phyloP scores from a whole-genome alignment of 2,888 invertebrate species.

The Heliconius ethilla region DNA sequence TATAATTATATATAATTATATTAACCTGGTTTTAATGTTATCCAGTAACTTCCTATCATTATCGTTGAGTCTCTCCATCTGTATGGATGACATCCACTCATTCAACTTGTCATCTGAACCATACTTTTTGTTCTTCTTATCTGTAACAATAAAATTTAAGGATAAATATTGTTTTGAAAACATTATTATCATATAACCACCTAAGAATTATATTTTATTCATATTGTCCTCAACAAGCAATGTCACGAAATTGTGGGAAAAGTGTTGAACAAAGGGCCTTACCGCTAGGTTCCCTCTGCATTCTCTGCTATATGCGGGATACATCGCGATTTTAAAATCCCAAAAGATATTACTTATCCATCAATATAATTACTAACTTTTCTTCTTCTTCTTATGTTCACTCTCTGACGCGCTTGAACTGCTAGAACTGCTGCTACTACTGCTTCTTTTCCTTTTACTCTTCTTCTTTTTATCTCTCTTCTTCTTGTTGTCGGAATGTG shows the following conservation, averaged over 20 bases:
- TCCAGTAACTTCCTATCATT: slow-evolving; percentile 82
- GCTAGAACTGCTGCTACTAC: slow-evolving; percentile 61
- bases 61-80: slow-evolving; percentile 79
- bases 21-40: slow-evolving; percentile 70
- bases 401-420: slow-evolving; percentile 61
- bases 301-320: neutral
- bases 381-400: slow-evolving; percentile 81
- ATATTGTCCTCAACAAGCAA: neutral
- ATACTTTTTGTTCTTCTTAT: slow-evolving; percentile 54
- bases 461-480: slow-evolving; percentile 83
- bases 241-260: no score
- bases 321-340: neutral
- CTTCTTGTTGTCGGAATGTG: slow-evolving; percentile 67
- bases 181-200: no score
- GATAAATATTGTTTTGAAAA: neutral
- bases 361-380: slow-evolving; percentile 57
- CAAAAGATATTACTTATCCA: neutral
- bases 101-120: slow-evolving; percentile 69
- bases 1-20: neutral
- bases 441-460: slow-evolving; percentile 53
- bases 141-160: slow-evolving; percentile 35
- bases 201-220: neutral
- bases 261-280: no score
- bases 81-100: slow-evolving; percentile 80
- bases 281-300: no score